Conservation (phyloP, 2,113 vertebrate species). For the Hucho hucho region DNA sequence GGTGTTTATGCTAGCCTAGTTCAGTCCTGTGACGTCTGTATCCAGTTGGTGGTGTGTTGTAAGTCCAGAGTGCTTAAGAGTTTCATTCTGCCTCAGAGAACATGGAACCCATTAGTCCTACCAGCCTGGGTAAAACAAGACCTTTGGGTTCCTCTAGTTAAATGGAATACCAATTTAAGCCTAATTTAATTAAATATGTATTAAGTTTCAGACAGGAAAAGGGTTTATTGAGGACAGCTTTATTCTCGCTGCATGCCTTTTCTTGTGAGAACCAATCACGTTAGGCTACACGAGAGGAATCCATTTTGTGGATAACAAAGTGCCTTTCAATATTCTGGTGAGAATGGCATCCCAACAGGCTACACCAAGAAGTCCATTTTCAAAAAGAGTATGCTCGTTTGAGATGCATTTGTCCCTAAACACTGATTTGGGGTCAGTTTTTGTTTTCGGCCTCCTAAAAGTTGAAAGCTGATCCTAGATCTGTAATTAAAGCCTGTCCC, state of each 20-base stretch:
- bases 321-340: neutral
- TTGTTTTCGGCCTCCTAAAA: neutral
- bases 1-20: neutral
- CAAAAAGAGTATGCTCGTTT: too few relatives aligned
- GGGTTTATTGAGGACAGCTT: neutral
- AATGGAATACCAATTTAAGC: constrained; percentile 50
- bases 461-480: constrained; percentile 14
- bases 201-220: constrained; percentile 41
- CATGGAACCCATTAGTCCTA: constrained; percentile 56
- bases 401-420: neutral
- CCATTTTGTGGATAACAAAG: neutral
- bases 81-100: constrained; percentile 33
- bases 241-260: constrained; percentile 3
- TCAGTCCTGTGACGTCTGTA: neutral
- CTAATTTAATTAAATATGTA: constrained; percentile 57
- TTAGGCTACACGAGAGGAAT: neutral
- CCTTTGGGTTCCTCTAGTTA: constrained; percentile 32
- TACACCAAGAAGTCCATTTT: too few relatives aligned
- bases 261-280: constrained; percentile 41
- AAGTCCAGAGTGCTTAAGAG: neutral
- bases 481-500: constrained; percentile 19
- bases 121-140: constrained; percentile 47
- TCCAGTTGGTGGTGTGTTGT: constrained; percentile 12
- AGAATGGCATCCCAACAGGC: neutral
- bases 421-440: neutral